Evolutionary conservation across 1,140 invertebrate species (phyloP), one percentile per base, ranked within the genome.

Genomic region (Argopecten irradians): DNA sequence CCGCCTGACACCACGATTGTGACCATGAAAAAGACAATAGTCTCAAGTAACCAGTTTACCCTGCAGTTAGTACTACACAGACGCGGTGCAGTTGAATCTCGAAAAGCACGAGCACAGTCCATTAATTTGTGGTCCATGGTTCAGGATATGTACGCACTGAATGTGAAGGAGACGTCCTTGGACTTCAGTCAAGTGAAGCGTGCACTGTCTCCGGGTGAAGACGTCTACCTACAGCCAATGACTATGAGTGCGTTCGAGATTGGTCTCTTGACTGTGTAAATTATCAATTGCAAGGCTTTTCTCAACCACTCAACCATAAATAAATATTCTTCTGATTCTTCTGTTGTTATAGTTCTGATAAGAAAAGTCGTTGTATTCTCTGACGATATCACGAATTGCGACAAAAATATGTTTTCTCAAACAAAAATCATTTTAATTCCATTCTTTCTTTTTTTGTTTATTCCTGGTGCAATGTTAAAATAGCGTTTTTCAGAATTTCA

Each of bases 91-190:
- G n/a, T 71, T 16, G 5, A 71, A 71, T 71, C 55, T 1, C 1
- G 55, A 71, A 71, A 71, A 8, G 28, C 55, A 16, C 22, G 55
- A 71, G n/a, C 22, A 1, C 22, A 71, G 8, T n/a, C 55, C 22
- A 71, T 71, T 16, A 71, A 71, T n/a, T 71, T 71, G 55, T 71
- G 55, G 55, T 71, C 55, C n/a, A 22, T 71, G n/a, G 55, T 71
- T 28, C 1, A n/a, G n/a, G n/a, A 71, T 3, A 71, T 71, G 55
- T 71, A 71, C 55, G n/a, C n/a, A 1, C 19, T 71, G 55, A 3
- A 71, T 11, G 55, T 71, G 55, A 71, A 28, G 16, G 55, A 71
- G n/a, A 71, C 11, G n/a, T 71, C 55, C 22, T 71, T 71, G 55
- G 28, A 22, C 55, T 71, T 71, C 28, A 28, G 5, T 28, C 22